Conservation (phyloP, 2,113 vertebrate genomes). For the Corythornis madagascariensis region DNA sequence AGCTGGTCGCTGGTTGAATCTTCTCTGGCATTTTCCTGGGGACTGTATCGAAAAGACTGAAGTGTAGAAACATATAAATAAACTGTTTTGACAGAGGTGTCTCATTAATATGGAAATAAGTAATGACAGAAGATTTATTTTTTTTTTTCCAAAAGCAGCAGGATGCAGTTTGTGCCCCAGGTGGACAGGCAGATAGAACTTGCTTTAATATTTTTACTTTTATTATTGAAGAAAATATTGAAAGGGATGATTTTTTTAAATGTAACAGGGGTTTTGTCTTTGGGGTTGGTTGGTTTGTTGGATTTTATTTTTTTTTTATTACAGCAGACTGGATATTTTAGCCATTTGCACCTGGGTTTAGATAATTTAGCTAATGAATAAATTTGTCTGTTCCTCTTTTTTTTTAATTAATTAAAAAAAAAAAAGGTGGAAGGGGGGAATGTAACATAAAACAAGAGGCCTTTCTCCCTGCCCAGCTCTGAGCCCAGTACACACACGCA, state of each 20-base stretch:
- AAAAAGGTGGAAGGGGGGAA: rapidly evolving
- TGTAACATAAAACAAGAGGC: background rate
- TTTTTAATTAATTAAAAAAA: background rate
- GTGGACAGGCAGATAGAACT: background rate
- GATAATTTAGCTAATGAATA: constrained; percentile 25
- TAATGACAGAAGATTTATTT: background rate
- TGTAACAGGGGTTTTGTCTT: background rate
- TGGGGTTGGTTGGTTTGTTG: background rate
- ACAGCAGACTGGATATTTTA: background rate
- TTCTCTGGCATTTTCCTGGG: background rate
- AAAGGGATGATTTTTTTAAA: background rate
- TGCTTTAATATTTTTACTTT: background rate
- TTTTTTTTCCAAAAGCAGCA: background rate
- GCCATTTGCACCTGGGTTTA: background rate
- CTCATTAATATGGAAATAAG: background rate
- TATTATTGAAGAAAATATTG: background rate
- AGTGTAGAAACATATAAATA: background rate
- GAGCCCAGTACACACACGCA: background rate
- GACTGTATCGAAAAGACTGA: background rate
- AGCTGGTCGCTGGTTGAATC: background rate
- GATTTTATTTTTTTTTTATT: background rate
- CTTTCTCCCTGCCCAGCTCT: background rate
- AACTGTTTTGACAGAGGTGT: constrained; percentile 1
- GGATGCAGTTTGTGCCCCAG: background rate
- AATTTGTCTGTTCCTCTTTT: background rate